Percentiles rank a stretch among this genome's conserved stretches.
Evolutionary conservation across 1,140 invertebrate species (phyloP).

Genomic region (Polypedilum pembai): DNA sequence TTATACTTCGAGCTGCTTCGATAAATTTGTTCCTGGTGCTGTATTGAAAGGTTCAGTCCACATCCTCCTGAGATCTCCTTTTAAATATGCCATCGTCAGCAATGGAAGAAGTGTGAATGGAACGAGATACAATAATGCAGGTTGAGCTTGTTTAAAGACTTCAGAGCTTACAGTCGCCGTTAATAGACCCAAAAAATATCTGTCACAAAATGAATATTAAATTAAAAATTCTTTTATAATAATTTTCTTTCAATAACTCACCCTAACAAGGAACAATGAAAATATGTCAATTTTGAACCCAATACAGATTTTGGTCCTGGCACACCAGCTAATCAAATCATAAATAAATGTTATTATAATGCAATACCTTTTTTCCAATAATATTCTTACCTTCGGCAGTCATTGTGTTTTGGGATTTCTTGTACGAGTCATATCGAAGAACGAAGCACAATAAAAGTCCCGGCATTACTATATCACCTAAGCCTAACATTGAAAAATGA

Average conservation of each 20-base stretch:
- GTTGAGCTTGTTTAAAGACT: slow-evolving; percentile 96
- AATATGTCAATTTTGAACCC: slow-evolving; percentile 66
- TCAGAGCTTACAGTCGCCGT: slow-evolving; percentile 95
- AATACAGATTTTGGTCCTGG: slow-evolving; percentile 41
- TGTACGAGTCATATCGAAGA: slow-evolving; percentile 91
- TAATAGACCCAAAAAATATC: slow-evolving; percentile 89
- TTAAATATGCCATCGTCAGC: slow-evolving; percentile 94
- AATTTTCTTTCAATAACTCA: slow-evolving; percentile 32
- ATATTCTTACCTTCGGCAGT: slow-evolving; percentile 36
- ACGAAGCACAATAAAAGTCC: slow-evolving; percentile 93
- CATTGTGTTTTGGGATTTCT: slow-evolving; percentile 60
- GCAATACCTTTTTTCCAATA: too few relatives aligned
- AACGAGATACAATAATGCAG: slow-evolving; percentile 91
- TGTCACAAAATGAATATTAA: slow-evolving; percentile 31
- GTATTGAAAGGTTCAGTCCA: slow-evolving; percentile 95
- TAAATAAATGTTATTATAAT: too few relatives aligned
- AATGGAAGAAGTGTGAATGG: slow-evolving; percentile 93
- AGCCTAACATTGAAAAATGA: slow-evolving; percentile 94
- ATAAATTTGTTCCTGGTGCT: slow-evolving; percentile 55
- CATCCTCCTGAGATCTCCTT: slow-evolving; percentile 94
- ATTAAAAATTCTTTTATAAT: neutral
- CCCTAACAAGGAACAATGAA: slow-evolving; percentile 96
- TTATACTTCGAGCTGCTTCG: slow-evolving; percentile 45
- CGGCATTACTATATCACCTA: slow-evolving; percentile 98
- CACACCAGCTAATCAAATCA: slow-evolving; percentile 32